phyloP scores from a whole-genome alignment of 2,888 invertebrate species.

The Rhorus exstirpatorius region DNA sequence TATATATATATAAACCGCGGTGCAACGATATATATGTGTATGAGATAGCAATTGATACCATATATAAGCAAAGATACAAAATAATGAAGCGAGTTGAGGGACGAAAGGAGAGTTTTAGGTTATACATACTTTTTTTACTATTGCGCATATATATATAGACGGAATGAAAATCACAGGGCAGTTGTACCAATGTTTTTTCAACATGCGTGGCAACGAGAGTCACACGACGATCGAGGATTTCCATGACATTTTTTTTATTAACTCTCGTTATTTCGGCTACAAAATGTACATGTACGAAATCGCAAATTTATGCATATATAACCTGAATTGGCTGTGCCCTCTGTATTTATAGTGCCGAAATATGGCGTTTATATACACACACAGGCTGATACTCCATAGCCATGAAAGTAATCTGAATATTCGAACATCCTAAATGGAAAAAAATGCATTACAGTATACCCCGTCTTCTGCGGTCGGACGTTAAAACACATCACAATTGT shows the following conservation, averaged over 20 bases:
- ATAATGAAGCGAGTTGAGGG: neutral
- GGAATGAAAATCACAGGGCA: neutral
- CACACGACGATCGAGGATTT: neutral
- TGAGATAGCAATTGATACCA: slow-evolving; percentile 17
- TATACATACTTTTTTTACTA: neutral
- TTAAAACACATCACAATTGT: no score
- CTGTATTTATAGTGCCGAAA: no score
- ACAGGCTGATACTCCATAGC: neutral
- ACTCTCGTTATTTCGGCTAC: neutral
- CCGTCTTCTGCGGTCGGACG: no score
- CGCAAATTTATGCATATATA: neutral
- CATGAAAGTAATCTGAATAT: neutral
- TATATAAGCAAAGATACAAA: neutral
- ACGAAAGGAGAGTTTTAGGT: neutral
- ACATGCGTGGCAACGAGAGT: neutral
- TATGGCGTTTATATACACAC: neutral
- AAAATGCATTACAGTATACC: neutral
- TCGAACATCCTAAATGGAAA: neutral
- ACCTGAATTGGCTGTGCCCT: slow-evolving; percentile 9
- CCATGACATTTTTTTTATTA: no score
- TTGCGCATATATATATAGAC: neutral
- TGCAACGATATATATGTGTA: slow-evolving; percentile 19
- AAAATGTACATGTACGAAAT: slow-evolving; percentile 6
- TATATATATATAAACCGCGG: slow-evolving; percentile 13
- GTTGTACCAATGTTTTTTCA: slow-evolving; percentile 32